Evolutionary conservation across 2,888 invertebrate genomes (phyloP), one percentile per base, ranked within the genome.

Genomic region (Bugula neritina): DNA sequence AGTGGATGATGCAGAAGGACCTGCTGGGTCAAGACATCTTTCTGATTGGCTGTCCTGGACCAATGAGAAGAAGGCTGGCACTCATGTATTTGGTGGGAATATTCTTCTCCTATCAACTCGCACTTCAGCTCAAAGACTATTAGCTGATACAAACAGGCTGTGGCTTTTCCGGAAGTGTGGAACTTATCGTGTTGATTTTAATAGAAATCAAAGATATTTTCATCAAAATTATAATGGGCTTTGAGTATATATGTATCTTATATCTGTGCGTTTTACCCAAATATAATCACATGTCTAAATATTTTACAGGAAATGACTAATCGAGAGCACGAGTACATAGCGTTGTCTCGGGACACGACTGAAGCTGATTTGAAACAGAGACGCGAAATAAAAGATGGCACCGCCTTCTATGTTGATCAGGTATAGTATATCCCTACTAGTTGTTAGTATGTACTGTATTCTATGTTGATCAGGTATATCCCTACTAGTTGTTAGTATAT

Each of bases 1-100:
- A 92, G 88, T 97, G 97, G 97, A 93, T 97, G 89, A 89, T 96
- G 86, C 95, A 97, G 82, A 97, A 97, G 82, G 85, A 97, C 84
- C 82, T 89, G 31, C 86, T 98, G 1, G 91, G 92, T 0, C 98
- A 98, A 84, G 98, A 98, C 81, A 92, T 97, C 86, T 98, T 97
- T 83, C 86, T 98, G 52, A 89, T 97, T 73, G 98, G 97, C 0
- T 89, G 90, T 34, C 97, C 97, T 5, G 97, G 97, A 0, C 90
- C 92, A 0, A 86, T 89, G 73, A 89, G 93, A 77, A 87, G 96
- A 71, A 88, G 90, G 80, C 85, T 97, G 71, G 94, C 94, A 0
- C 88, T 96, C 85, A 91, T 93, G 80, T 86, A 86, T 74, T 92
- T 92, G 85, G 87, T 94, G 75, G 74, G 78, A 72, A 58, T 43